Evolutionary conservation across 1,140 invertebrate species (phyloP).

Genomic region (Pteromalus puparum): DNA sequence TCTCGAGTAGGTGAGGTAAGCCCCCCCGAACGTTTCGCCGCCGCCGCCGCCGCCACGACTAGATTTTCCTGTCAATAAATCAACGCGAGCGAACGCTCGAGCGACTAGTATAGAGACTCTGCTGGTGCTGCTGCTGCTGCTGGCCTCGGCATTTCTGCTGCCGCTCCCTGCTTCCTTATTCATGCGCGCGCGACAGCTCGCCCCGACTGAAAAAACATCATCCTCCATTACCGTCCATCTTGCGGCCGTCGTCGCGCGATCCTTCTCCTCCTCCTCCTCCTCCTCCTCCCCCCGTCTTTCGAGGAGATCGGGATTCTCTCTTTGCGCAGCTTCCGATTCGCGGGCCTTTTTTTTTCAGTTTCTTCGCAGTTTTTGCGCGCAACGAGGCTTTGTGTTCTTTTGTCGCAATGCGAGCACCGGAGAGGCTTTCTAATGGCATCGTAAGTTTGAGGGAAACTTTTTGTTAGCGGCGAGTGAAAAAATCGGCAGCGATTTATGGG

Average conservation of each 20-base stretch:
- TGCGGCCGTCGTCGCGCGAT: slow-evolving; percentile 27
- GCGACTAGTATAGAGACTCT: slow-evolving; percentile 8
- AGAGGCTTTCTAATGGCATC: slow-evolving; percentile 29
- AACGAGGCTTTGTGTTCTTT: slow-evolving; percentile 6
- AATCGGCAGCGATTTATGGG: slow-evolving; percentile 22
- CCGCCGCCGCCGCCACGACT: slow-evolving; percentile 58
- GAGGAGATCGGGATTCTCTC: slow-evolving; percentile 7
- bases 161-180: slow-evolving; percentile 61
- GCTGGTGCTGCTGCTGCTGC: slow-evolving; percentile 50
- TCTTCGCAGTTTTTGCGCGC: background rate
- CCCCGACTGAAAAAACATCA: slow-evolving; percentile 54
- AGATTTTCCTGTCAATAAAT: slow-evolving; percentile 77
- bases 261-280: background rate
- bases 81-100: slow-evolving; percentile 57
- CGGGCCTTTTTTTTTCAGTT: background rate
- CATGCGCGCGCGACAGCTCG: slow-evolving; percentile 52
- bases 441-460: slow-evolving; percentile 15
- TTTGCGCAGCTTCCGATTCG: slow-evolving; percentile 8
- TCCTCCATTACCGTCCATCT: slow-evolving; percentile 42
- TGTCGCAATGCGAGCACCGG: background rate
- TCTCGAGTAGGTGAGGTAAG: slow-evolving; percentile 64
- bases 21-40: slow-evolving; percentile 47
- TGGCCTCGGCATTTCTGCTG: slow-evolving; percentile 65
- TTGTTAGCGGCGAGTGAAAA: background rate
- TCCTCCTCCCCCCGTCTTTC: background rate